These are phyloP conservation scores for Oenanthe melanoleuca DNA, from an alignment of 2,113 vertebrate species.

Conservation along the genomic window DNA sequence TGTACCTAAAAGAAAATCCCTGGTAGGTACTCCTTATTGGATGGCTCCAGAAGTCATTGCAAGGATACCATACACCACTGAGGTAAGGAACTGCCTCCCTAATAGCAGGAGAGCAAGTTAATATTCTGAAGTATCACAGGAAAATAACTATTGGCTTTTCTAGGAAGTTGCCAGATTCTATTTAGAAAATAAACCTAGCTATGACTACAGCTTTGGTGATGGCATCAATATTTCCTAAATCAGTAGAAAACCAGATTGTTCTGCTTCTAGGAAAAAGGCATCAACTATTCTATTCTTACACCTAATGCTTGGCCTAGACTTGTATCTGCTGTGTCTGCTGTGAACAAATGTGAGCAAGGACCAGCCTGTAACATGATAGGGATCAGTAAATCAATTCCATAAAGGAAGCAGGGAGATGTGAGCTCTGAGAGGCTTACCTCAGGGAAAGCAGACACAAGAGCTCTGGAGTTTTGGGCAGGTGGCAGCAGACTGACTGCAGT, in stretches of 20 bases:
- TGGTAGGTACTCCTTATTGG: constrained; percentile 98
- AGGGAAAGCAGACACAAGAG: background rate
- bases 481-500: background rate
- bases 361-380: background rate
- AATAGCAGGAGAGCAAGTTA: background rate
- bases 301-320: background rate
- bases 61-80: constrained; percentile 92
- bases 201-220: background rate
- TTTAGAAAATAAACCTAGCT: background rate
- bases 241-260: background rate
- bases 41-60: constrained; percentile 99
- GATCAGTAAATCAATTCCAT: background rate
- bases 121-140: background rate
- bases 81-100: constrained; percentile 74
- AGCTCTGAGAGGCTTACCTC: background rate
- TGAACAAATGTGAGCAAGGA: background rate
- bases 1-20: constrained; percentile 94
- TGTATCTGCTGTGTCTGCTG: background rate
- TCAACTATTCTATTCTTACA: background rate
- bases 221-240: background rate
- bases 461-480: background rate
- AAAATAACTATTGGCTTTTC: background rate
- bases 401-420: background rate
- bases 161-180: background rate
- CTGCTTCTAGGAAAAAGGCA: background rate